Evolutionary conservation across 2,797 vertebrate genomes (phyloP).

Genomic region (Echeneis naucrates): DNA sequence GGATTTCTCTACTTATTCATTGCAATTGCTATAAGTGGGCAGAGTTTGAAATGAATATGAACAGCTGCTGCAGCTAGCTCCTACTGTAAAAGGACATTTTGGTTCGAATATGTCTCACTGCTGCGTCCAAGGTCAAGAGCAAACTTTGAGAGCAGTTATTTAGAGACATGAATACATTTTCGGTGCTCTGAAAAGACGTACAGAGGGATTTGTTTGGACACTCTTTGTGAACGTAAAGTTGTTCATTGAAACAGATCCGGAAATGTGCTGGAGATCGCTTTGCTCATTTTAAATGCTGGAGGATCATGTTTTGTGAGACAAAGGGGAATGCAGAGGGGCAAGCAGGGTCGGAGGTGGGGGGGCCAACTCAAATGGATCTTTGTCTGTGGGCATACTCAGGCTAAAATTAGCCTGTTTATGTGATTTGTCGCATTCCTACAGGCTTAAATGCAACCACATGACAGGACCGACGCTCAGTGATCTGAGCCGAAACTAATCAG

Average conservation of each 20-base stretch:
- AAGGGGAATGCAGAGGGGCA: neutral
- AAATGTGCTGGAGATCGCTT: neutral
- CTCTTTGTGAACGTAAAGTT: neutral
- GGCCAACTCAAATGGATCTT: constrained; percentile 68
- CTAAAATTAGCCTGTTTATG: constrained; percentile 74
- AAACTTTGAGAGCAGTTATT: neutral
- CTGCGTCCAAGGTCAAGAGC: neutral
- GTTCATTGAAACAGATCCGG: neutral
- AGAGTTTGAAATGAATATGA: neutral
- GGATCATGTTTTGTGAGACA: neutral
- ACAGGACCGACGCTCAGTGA: constrained; percentile 35
- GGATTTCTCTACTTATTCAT: neutral
- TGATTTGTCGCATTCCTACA: constrained; percentile 72
- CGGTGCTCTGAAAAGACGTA: neutral
- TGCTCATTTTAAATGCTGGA: neutral
- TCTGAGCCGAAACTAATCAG: constrained; percentile 42
- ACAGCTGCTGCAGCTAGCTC: neutral
- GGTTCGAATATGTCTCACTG: neutral
- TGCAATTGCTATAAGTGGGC: neutral
- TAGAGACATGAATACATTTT: neutral
- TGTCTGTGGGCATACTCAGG: constrained; percentile 54
- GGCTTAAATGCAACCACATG: constrained; percentile 68
- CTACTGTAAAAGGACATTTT: neutral
- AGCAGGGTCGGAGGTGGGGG: constrained; percentile 6
- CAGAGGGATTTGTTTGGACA: neutral